Evolutionary conservation across 1,140 invertebrate species (phyloP), one percentile per base, ranked within the genome.

Genomic region (Drosophila littoralis): DNA sequence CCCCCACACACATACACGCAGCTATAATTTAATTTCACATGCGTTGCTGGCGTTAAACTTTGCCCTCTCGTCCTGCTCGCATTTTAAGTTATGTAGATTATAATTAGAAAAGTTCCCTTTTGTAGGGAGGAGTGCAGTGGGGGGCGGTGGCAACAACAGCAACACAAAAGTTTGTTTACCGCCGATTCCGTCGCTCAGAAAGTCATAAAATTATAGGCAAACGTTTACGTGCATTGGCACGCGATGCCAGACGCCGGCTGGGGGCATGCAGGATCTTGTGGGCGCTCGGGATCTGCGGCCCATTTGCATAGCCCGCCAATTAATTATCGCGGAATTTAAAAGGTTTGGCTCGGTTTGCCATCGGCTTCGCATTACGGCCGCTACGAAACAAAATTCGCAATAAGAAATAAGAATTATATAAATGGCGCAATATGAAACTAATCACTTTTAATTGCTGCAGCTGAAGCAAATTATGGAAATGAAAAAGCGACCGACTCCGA

Each of bases 141-240:
- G 9, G 1, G 17, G n/a, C 2, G 33, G 8, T 13, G 43, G 45
- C 81, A 84, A 84, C 76, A 84, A 84, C 72, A 65, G 9, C 54
- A 68, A 42, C 66, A 63, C 40, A 48, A 54, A 42, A 68, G 57
- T 61, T 61, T 55, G 55, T 70, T 61, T 77, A 65, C 43, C 50
- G 38, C 6, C 54, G 40, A 48, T 45, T 67, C 43, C 55, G 43
- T 45, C 60, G 52, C 68, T 77, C 80, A 69, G 73, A 84, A 88
- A 89, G 84, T 89, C 84, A 88, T 89, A 89, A 88, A 88, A 89
- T 88, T 88, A 88, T 89, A 88, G 84, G 84, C 84, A 89, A 88
- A 84, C 84, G 84, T 82, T 89, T 88, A 88, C 84, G 84, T 88
- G 84, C 81, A 84, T 83, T 66, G 77, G 69, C 76, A 75, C 59